Conservation (phyloP, 2,888 invertebrate genomes). For the Trichopria drosophilae region DNA sequence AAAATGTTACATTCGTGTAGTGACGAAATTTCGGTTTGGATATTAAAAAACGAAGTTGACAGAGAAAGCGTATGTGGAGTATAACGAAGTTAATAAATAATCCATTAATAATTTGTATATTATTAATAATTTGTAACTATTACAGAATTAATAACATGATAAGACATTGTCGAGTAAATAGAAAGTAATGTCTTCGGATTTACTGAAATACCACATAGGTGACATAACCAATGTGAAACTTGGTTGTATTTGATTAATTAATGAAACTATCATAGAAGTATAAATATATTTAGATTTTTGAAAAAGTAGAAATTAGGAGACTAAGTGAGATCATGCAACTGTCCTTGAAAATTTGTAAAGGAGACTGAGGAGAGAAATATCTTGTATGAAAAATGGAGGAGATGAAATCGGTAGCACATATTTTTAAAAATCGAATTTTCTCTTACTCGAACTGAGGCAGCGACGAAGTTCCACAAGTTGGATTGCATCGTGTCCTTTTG, state of each 20-base stretch:
- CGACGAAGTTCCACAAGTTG: constrained; percentile 58
- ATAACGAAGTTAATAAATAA: no score
- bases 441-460: constrained; percentile 59
- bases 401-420: not conserved
- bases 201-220: not conserved
- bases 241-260: no score
- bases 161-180: not conserved
- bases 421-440: constrained; percentile 12
- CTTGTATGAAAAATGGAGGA: not conserved
- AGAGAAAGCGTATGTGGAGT: no score
- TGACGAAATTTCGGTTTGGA: not conserved
- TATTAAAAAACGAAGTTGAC: no score
- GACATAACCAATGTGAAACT: not conserved
- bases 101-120: no score
- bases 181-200: not conserved
- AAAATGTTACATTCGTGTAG: constrained; percentile 8
- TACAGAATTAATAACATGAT: not conserved
- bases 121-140: not conserved
- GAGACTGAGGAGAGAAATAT: constrained; percentile 27
- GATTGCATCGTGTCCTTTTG: constrained; percentile 57
- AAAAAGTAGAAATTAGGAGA: no score
- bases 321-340: no score
- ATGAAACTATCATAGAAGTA: no score
- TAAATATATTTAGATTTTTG: no score
- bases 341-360: constrained; percentile 41